Evolutionary conservation across 2,888 invertebrate species (phyloP), one percentile per base, ranked within the genome.

Genomic region (Epistrophe grossulariae): DNA sequence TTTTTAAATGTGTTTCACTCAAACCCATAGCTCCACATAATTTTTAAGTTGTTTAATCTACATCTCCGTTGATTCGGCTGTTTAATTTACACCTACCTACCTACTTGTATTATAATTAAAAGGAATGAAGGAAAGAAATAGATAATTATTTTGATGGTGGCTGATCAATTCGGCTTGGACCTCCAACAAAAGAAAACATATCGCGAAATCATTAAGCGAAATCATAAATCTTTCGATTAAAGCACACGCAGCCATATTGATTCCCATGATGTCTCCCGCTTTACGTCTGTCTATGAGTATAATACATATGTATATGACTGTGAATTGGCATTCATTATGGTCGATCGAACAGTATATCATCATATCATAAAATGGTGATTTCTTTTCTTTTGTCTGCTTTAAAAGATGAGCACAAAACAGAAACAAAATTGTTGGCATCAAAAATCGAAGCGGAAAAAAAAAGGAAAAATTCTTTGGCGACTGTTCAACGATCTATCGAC

Each of bases 211-310:
- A 57, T 83, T 87, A 79, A 72, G 76, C 79, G 55, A 59, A 60
- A 79, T 79, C 74, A 79, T 87, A 87, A 83, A 87, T 87, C 87
- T 59, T 83, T 68, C 48, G 74, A 57, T 81, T 82, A 76, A 82
- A 87, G 76, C 87, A 87, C 83, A 79, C 74, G 76, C 79, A 87
- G 87, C 87, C 87, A 87, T 87, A 83, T 87, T 87, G 74, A 35
- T 35, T 35, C 35, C 40, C 17, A 17, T 40, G 19, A 24, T 64
- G 43, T 24, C 52, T 82, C 70, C 28, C 45, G 15, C 55, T 40
- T 17, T 35, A 17, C 31, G 71, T 28, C 50, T 43, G 35, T 45
- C 8, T 35, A 24, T 4, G 40, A 19, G 2, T 2, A 5, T n/a
- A n/a, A n/a, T n/a, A n/a, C n/a, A n/a, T n/a, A n/a, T n/a, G n/a